Conservation (phyloP, 2,888 invertebrate genomes). For the Chromoteleia sp. region DNA sequence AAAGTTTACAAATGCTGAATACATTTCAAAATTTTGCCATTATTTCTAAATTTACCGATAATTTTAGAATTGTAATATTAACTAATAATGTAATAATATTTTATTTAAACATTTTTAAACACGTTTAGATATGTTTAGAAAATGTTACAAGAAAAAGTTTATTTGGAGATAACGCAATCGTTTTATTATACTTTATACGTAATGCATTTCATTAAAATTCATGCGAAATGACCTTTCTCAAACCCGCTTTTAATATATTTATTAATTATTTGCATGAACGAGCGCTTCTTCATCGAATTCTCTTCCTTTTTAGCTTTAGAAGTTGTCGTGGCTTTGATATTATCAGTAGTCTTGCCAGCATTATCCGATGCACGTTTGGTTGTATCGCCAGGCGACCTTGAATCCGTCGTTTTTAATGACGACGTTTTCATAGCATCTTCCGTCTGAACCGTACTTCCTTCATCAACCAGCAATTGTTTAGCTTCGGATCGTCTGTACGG, state of each 20-base stretch:
- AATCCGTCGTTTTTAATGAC: slow-evolving; percentile 48
- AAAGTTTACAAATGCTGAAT: too few species aligned
- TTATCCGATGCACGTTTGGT: slow-evolving; percentile 7
- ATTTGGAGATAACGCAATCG: too few species aligned
- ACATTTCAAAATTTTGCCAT: too few species aligned
- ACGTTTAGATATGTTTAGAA: too few species aligned
- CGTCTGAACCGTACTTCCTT: slow-evolving; percentile 33
- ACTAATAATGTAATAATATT: too few species aligned
- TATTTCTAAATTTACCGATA: too few species aligned
- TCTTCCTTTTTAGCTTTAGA: slow-evolving; percentile 50
- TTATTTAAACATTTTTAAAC: too few species aligned
- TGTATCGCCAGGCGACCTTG: slow-evolving; percentile 33
- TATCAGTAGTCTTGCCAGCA: slow-evolving; percentile 18
- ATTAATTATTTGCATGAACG: slow-evolving; percentile 76
- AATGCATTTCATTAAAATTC: neutral
- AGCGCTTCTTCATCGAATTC: slow-evolving; percentile 67
- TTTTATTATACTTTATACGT: too few species aligned
- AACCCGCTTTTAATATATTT: slow-evolving; percentile 76
- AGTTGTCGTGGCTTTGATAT: slow-evolving; percentile 33
- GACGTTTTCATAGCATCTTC: slow-evolving; percentile 39
- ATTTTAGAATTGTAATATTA: too few species aligned
- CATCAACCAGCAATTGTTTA: slow-evolving; percentile 31
- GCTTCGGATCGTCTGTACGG: slow-evolving; percentile 8
- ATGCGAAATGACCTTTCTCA: slow-evolving; percentile 74
- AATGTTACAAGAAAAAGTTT: too few species aligned